phyloP scores from a whole-genome alignment of 2,888 invertebrate genomes.

The Phaedon cochleariae region DNA sequence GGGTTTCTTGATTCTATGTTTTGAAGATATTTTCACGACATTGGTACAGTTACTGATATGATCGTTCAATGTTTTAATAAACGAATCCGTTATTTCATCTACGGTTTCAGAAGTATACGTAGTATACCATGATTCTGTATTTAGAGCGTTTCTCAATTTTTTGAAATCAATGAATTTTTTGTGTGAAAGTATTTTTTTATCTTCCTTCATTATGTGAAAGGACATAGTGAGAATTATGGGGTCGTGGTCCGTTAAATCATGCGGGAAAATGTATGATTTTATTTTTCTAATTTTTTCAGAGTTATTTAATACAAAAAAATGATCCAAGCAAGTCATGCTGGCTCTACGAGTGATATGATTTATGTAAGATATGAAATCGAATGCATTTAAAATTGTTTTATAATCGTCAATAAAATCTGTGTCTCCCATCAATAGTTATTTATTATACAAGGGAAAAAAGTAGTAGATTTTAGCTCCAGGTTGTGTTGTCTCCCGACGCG shows the following conservation, averaged over 20 bases:
- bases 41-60: background rate
- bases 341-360: background rate
- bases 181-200: background rate
- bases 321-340: constrained; percentile 1
- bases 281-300: background rate
- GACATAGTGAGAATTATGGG: background rate
- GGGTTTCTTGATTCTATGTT: background rate
- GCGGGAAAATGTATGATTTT: background rate
- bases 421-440: too few relatives aligned
- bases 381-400: background rate
- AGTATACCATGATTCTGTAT: background rate
- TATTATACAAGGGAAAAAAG: too few relatives aligned
- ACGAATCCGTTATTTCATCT: too few relatives aligned
- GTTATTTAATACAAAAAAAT: background rate
- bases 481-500: too few relatives aligned
- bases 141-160: background rate
- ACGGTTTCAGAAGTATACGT: background rate
- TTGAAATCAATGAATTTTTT: background rate
- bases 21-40: background rate
- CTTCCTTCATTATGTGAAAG: background rate
- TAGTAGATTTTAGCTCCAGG: too few relatives aligned
- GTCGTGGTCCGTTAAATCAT: background rate
- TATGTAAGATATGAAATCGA: background rate
- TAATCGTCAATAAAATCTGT: too few relatives aligned
- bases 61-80: background rate